These are phyloP conservation scores for Limnodromus scolopaceus DNA, from an alignment of 2,797 vertebrate genomes.

Conservation along the genomic window DNA sequence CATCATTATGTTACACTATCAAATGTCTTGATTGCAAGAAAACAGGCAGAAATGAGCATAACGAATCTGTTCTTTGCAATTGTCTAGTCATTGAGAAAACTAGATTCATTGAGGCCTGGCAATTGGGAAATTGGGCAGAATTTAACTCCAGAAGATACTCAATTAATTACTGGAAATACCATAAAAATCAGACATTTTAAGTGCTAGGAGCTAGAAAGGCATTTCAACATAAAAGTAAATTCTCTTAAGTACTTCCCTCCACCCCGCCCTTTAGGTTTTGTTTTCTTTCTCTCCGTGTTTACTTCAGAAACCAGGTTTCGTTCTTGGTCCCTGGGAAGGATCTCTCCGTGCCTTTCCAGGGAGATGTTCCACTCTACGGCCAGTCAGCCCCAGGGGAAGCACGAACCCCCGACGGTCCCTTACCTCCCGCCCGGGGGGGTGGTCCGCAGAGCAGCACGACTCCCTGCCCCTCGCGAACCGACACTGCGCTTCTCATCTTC, in stretches of 20 bases:
- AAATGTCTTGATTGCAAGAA: background rate
- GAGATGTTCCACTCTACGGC: accelerated
- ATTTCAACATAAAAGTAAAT: background rate
- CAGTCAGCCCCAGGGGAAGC: accelerated
- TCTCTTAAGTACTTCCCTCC: background rate
- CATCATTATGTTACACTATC: background rate
- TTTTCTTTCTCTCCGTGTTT: background rate
- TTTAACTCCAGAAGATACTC: background rate
- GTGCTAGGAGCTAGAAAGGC: background rate
- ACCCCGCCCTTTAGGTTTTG: background rate
- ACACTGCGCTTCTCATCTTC: conserved; percentile 88
- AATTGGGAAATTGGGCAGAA: conserved; percentile 13
- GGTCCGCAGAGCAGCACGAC: conserved; percentile 93
- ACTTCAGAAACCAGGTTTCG: accelerated
- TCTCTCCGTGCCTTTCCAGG: background rate
- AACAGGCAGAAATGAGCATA: background rate
- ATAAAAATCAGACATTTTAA: conserved; percentile 24
- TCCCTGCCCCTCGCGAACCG: conserved; percentile 93
- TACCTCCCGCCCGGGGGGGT: conserved; percentile 88
- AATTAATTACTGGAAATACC: background rate
- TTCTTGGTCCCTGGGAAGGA: no score
- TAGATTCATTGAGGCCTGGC: background rate
- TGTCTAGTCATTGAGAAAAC: background rate
- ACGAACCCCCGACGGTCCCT: background rate
- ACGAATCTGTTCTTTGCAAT: background rate